Conservation (phyloP, 2,888 invertebrate genomes). For the Melipona bicolor region DNA sequence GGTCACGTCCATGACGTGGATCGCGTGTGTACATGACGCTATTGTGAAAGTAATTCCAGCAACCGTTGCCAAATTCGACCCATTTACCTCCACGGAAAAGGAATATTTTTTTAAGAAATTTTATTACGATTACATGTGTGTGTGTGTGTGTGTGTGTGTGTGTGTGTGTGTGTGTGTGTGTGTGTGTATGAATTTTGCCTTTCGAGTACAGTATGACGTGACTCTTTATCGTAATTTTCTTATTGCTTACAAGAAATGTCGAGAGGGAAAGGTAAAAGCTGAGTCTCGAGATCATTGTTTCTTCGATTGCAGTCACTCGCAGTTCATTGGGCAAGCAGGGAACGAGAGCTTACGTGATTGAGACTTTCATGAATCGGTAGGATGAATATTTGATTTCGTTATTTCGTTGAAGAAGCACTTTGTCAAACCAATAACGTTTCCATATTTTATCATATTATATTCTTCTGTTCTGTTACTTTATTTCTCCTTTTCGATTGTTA, state of each 20-base stretch:
- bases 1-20: slow-evolving; percentile 59
- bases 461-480: neutral
- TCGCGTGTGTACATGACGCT: slow-evolving; percentile 65
- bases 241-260: neutral
- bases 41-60: slow-evolving; percentile 65
- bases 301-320: neutral
- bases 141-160: no score
- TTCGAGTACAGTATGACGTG: neutral
- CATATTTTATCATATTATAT: no score
- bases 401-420: neutral
- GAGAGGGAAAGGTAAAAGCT: neutral
- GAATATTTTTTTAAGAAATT: slow-evolving; percentile 46
- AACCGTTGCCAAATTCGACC: slow-evolving; percentile 63
- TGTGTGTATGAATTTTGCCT: slow-evolving; percentile 1
- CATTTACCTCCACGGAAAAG: slow-evolving; percentile 47
- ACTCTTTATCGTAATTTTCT: neutral
- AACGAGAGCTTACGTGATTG: neutral
- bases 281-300: slow-evolving; percentile 3
- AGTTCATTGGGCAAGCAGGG: neutral
- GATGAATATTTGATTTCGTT: neutral
- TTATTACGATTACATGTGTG: slow-evolving; percentile 19
- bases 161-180: neutral
- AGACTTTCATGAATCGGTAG: neutral
- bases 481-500: neutral
- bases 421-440: neutral